phyloP scores from a whole-genome alignment of 2,113 vertebrate genomes.

The Cyphomyrus plagiostoma region DNA sequence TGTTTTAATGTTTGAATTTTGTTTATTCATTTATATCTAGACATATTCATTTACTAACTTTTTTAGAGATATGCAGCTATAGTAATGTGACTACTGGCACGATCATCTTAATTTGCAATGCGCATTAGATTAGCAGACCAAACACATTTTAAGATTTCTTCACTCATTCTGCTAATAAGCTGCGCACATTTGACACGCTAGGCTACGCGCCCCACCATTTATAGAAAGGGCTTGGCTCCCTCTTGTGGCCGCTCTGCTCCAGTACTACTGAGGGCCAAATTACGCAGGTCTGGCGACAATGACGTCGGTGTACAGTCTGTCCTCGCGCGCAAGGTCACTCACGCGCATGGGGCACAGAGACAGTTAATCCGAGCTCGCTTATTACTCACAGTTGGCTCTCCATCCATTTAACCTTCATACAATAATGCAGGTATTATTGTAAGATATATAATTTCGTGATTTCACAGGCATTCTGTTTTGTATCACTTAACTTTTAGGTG shows the following conservation, averaged over 20 bases:
- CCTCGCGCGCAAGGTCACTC: conserved; percentile 8
- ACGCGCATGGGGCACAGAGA: neutral
- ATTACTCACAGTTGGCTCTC: neutral
- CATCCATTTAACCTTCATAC: neutral
- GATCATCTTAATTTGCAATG: neutral
- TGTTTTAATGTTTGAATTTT: neutral
- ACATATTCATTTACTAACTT: neutral
- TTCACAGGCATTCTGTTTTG: neutral
- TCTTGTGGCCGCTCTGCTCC: neutral
- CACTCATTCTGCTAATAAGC: neutral
- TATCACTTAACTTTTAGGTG: neutral
- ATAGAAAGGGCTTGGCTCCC: neutral
- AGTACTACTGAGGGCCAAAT: neutral
- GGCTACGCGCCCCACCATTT: neutral
- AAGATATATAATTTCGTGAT: neutral
- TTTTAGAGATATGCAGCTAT: neutral
- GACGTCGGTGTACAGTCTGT: conserved; percentile 9
- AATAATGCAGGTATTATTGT: neutral
- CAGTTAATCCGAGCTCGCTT: neutral
- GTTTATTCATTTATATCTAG: neutral
- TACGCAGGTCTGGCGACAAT: conserved; percentile 4
- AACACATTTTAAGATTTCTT: neutral
- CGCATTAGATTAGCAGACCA: neutral
- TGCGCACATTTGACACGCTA: neutral
- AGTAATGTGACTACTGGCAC: neutral